phyloP scores from a whole-genome alignment of 1,140 invertebrate species.

The Drosophila watanabei region DNA sequence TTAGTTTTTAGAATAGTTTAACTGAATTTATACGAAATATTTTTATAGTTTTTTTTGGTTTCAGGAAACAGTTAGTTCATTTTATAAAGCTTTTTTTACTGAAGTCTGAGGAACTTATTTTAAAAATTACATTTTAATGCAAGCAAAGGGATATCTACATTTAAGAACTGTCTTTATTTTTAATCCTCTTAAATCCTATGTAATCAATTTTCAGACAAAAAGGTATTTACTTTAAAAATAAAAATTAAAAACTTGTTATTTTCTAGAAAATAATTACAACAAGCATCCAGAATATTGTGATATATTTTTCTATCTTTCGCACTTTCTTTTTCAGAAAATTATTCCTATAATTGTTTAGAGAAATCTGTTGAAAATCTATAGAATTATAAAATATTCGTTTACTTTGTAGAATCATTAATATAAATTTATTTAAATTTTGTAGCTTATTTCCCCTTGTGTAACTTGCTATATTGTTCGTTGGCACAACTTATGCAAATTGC shows the following conservation, averaged over 20 bases:
- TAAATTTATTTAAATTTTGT: background rate
- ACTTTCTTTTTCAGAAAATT: background rate
- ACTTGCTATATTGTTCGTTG: constrained; percentile 23
- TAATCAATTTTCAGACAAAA: background rate
- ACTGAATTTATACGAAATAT: too few relatives aligned
- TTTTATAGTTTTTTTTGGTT: too few relatives aligned
- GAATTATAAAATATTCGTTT: background rate
- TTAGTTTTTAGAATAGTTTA: background rate
- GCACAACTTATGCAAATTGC: constrained; percentile 67
- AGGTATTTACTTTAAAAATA: too few relatives aligned
- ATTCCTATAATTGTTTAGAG: background rate
- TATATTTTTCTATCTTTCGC: background rate
- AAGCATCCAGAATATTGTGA: background rate
- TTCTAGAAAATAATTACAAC: too few relatives aligned
- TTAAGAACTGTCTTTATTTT: too few relatives aligned
- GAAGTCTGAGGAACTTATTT: too few relatives aligned
- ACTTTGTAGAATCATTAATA: background rate
- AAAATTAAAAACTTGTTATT: too few relatives aligned
- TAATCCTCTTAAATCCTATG: too few relatives aligned
- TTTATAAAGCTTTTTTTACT: too few relatives aligned
- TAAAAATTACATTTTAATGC: too few relatives aligned
- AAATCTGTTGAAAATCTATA: background rate
- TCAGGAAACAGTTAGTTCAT: too few relatives aligned
- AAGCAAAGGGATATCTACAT: too few relatives aligned
- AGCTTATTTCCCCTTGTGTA: constrained; percentile 6